A percentile compares a stretch with the other conserved stretches of the same genome.
Conservation (phyloP, 2,113 vertebrate genomes). For the Macrotis lagotis region DNA sequence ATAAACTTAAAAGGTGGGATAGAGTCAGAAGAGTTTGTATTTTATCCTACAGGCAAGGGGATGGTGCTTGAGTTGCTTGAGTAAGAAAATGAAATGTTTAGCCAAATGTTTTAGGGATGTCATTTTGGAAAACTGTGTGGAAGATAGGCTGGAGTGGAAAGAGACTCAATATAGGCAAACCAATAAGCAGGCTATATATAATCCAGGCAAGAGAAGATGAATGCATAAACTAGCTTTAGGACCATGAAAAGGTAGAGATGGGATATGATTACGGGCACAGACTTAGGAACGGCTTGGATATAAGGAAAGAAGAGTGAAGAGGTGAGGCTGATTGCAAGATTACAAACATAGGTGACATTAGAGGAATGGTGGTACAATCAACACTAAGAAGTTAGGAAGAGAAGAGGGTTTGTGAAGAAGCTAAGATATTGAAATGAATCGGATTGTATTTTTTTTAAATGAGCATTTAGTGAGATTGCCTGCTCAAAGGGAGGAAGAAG, state of each 20-base stretch:
- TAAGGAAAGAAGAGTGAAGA: not conserved
- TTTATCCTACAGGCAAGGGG: not conserved
- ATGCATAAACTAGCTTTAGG: not conserved
- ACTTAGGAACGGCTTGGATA: not conserved
- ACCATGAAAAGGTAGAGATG: not conserved
- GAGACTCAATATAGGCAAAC: not conserved
- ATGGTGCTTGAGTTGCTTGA: not conserved
- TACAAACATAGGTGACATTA: not conserved
- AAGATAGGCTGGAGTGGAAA: not conserved
- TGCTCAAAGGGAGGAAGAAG: no score
- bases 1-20: not conserved
- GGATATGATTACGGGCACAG: not conserved
- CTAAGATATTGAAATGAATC: not conserved
- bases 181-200: not conserved
- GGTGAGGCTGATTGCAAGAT: not conserved
- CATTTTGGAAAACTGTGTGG: not conserved
- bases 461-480: no score
- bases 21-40: not conserved
- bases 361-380: not conserved
- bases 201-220: not conserved
- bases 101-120: not conserved
- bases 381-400: not conserved
- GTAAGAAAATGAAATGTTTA: not conserved
- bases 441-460: no score
- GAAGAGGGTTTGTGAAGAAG: not conserved